Evolutionary conservation across 2,888 invertebrate genomes (phyloP).

Genomic region (Volucella inanis): DNA sequence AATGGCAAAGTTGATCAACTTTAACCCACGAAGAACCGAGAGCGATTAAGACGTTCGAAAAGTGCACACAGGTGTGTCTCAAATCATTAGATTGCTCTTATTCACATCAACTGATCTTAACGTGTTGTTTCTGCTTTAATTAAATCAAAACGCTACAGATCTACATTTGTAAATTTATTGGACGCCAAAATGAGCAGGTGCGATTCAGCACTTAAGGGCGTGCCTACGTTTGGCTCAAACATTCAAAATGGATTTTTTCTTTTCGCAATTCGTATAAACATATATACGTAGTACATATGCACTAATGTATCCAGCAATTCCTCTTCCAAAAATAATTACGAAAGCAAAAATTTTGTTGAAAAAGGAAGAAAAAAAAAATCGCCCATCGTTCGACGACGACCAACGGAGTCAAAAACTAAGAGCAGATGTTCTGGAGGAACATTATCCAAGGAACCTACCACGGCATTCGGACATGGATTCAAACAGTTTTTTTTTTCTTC

Average conservation of each 20-base stretch:
- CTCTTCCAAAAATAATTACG: conserved; percentile 26
- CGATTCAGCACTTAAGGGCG: conserved; percentile 25
- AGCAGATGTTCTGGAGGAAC: conserved; percentile 64
- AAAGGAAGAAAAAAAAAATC: conserved; percentile 38
- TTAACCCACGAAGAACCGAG: conserved; percentile 49
- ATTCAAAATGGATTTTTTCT: conserved; percentile 41
- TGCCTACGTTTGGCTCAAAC: conserved; percentile 23
- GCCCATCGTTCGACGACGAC: conserved; percentile 12
- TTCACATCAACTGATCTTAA: conserved; percentile 27
- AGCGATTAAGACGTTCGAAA: conserved; percentile 57
- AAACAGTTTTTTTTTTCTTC: conserved; percentile 36
- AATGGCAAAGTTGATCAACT: conserved; percentile 62
- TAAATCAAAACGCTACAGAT: conserved; percentile 8
- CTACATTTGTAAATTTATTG: conserved; percentile 1
- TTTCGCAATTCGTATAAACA: conserved; percentile 28
- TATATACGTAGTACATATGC: conserved; percentile 8
- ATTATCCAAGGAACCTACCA: conserved; percentile 42
- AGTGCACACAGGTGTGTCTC: conserved; percentile 56
- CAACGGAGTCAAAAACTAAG: conserved; percentile 47
- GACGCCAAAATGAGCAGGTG: conserved; percentile 45
- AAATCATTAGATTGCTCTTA: conserved; percentile 5
- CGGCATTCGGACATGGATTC: conserved; percentile 46
- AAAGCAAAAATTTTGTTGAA: conserved; percentile 17
- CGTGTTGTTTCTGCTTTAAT: conserved; percentile 41
- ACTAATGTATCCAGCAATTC: conserved; percentile 27